These are phyloP conservation scores for Sialia sialis DNA, from an alignment of 2,113 vertebrate species.

Conservation along the genomic window DNA sequence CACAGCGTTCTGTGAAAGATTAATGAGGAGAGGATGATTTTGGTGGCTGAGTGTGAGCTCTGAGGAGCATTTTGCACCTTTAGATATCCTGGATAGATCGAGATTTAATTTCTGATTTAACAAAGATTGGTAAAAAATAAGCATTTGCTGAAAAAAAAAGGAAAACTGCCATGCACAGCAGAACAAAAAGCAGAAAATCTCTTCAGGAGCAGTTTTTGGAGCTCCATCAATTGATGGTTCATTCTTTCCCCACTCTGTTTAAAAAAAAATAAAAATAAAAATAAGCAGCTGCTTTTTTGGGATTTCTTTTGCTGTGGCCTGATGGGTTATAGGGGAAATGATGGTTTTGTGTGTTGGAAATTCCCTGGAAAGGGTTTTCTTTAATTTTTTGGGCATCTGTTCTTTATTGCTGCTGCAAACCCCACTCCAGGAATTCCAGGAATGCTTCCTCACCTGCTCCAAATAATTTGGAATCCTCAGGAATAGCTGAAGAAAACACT, in stretches of 20 bases:
- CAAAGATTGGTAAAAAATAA: background rate
- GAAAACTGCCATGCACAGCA: background rate
- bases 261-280: background rate
- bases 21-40: rapidly evolving
- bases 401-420: background rate
- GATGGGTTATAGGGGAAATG: background rate
- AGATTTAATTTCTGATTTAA: background rate
- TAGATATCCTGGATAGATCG: rapidly evolving
- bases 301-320: no score
- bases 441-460: background rate
- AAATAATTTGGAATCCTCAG: background rate
- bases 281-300: background rate
- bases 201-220: background rate
- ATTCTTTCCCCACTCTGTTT: background rate
- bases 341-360: background rate
- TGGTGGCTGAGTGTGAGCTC: no score
- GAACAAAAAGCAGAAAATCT: background rate
- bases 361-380: background rate
- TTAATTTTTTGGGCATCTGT: background rate
- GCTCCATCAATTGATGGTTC: background rate
- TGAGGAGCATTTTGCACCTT: background rate
- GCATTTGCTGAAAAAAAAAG: background rate
- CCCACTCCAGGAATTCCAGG: background rate
- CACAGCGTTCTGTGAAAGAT: background rate
- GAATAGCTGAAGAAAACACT: background rate